Conservation (phyloP, 2,888 invertebrate genomes). For the Macrosiphum euphorbiae region DNA sequence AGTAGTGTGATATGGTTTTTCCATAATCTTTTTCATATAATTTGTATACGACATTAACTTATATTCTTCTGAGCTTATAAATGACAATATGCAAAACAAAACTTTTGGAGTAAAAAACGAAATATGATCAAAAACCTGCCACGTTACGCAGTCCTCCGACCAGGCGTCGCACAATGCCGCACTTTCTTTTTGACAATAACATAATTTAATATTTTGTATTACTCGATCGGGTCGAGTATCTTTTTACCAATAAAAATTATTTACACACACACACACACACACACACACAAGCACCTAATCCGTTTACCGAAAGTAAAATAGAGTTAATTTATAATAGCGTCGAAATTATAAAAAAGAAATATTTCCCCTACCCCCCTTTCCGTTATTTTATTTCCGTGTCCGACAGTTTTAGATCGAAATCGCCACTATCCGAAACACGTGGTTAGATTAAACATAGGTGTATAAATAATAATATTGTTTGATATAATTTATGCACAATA, state of each 20-base stretch:
- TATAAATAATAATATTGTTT: neutral
- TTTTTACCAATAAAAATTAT: neutral
- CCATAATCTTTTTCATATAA: neutral
- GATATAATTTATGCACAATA: slow-evolving; percentile 21
- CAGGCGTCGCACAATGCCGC: neutral
- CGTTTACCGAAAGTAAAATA: neutral
- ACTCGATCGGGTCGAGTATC: neutral
- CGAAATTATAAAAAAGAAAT: neutral
- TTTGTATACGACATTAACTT: neutral
- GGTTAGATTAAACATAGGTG: neutral
- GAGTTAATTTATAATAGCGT: neutral
- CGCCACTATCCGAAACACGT: neutral
- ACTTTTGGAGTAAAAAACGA: neutral
- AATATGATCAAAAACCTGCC: neutral
- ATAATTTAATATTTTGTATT: neutral
- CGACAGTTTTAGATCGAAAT: slow-evolving; percentile 39
- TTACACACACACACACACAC: neutral
- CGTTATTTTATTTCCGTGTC: neutral
- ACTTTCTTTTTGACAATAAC: neutral
- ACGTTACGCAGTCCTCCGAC: neutral
- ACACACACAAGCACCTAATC: neutral
- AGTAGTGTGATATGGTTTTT: neutral
- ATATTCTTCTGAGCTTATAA: neutral
- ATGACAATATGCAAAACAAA: neutral
- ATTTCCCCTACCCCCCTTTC: neutral